phyloP scores from a whole-genome alignment of 2,797 vertebrate species.

The Pogonophryne albipinna region DNA sequence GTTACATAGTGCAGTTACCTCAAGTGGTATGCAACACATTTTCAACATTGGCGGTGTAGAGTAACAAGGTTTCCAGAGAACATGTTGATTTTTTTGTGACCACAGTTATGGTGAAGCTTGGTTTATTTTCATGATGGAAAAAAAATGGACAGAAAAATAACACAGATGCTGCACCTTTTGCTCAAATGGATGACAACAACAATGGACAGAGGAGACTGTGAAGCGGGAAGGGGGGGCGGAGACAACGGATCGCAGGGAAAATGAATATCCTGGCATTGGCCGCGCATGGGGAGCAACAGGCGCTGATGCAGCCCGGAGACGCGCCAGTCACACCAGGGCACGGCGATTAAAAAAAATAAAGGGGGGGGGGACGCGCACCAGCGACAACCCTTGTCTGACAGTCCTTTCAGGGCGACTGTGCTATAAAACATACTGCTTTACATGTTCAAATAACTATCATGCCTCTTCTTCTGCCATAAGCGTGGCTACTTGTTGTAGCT shows the following conservation, averaged over 20 bases:
- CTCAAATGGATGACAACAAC: conserved; percentile 73
- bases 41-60: conserved; percentile 10
- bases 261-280: conserved; percentile 69
- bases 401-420: conserved; percentile 10
- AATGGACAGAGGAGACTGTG: conserved; percentile 64
- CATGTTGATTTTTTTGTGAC: not conserved
- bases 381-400: conserved; percentile 37
- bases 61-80: conserved; percentile 29
- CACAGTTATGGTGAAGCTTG: conserved; percentile 17
- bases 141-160: not conserved
- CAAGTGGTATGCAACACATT: conserved; percentile 15
- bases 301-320: conserved; percentile 68
- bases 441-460: conserved; percentile 26
- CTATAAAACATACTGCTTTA: conserved; percentile 25
- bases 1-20: conserved; percentile 16
- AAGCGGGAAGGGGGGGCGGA: conserved; percentile 50
- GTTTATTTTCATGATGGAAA: conserved; percentile 1
- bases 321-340: conserved; percentile 74
- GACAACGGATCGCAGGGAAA: conserved; percentile 64
- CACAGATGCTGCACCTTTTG: conserved; percentile 62
- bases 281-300: conserved; percentile 75
- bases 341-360: conserved; percentile 34
- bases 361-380: conserved; percentile 28
- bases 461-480: conserved; percentile 7
- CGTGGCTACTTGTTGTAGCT: conserved; percentile 49